phyloP scores from a whole-genome alignment of 2,113 vertebrate species.

The Hyperoodon ampullatus region DNA sequence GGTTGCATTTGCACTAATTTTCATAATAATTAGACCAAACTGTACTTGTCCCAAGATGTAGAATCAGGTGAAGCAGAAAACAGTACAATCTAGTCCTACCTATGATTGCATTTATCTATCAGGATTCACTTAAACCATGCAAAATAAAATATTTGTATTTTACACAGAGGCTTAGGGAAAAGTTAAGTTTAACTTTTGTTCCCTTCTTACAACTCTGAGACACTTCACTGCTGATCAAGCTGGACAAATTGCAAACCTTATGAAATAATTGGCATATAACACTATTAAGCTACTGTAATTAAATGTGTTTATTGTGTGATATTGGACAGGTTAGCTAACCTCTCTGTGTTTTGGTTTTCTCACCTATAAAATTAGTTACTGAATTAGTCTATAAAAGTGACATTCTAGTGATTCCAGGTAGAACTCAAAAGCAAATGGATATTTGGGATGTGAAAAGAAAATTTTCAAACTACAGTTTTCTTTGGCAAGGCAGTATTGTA shows the following conservation, averaged over 20 bases:
- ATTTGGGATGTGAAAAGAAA: not conserved
- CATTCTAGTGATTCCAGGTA: not conserved
- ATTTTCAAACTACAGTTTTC: not conserved
- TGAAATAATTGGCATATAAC: not conserved
- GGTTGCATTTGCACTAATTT: slow-evolving; percentile 45
- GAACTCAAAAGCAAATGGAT: slow-evolving; percentile 26
- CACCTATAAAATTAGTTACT: not conserved
- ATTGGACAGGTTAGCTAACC: not conserved
- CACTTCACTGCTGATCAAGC: not conserved
- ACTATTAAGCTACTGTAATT: not conserved
- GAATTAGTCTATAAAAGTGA: not conserved
- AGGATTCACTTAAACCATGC: not conserved
- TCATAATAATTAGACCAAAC: slow-evolving; percentile 44
- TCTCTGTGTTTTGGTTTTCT: not conserved
- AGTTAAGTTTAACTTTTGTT: not conserved
- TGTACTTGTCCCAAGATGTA: not conserved
- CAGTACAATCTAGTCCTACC: not conserved
- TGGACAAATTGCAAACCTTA: not conserved
- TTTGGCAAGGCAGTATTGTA: not conserved
- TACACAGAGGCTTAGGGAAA: not conserved
- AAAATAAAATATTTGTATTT: not conserved
- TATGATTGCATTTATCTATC: not conserved
- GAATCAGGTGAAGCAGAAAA: slow-evolving; percentile 46
- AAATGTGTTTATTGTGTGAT: not conserved
- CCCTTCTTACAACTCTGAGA: not conserved